These are phyloP conservation scores for Lepus europaeus DNA, from an alignment of 2,113 vertebrate genomes.

Conservation along the genomic window DNA sequence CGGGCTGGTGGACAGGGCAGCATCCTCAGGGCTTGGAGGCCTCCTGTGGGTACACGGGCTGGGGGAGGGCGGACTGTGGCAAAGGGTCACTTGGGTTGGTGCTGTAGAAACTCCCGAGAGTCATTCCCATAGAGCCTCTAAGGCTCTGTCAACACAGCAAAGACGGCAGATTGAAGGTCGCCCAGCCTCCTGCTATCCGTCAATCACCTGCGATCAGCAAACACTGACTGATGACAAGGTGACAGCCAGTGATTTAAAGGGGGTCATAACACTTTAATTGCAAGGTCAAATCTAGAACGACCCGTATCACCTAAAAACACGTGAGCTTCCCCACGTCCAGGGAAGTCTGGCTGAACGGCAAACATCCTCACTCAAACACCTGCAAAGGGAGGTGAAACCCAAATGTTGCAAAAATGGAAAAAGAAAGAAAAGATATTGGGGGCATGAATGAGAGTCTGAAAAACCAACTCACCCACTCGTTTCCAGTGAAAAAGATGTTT, in stretches of 20 bases:
- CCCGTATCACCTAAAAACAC: not conserved
- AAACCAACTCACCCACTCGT: not conserved
- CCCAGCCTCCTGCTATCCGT: not conserved
- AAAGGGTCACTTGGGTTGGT: not conserved
- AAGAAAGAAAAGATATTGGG: not conserved
- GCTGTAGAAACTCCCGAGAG: not conserved
- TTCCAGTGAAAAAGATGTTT: conserved; percentile 23
- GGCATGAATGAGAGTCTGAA: conserved; percentile 39
- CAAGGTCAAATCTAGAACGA: conserved; percentile 15
- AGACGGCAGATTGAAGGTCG: not conserved
- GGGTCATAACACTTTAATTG: not conserved
- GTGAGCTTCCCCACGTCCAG: not conserved
- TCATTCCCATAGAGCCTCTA: conserved; percentile 25
- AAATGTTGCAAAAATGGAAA: not conserved
- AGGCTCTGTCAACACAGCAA: conserved; percentile 45
- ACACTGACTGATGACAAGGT: conserved; percentile 11
- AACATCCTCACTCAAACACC: no score
- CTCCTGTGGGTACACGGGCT: not conserved
- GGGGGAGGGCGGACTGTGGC: not conserved
- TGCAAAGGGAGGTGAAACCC: no score
- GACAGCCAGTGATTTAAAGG: conserved; percentile 17
- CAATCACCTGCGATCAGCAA: not conserved
- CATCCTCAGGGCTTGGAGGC: not conserved
- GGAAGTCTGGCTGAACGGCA: not conserved
- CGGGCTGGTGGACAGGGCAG: not conserved